Evolutionary conservation across 2,888 invertebrate species (phyloP).

Genomic region (Ditylenchus weischeri): DNA sequence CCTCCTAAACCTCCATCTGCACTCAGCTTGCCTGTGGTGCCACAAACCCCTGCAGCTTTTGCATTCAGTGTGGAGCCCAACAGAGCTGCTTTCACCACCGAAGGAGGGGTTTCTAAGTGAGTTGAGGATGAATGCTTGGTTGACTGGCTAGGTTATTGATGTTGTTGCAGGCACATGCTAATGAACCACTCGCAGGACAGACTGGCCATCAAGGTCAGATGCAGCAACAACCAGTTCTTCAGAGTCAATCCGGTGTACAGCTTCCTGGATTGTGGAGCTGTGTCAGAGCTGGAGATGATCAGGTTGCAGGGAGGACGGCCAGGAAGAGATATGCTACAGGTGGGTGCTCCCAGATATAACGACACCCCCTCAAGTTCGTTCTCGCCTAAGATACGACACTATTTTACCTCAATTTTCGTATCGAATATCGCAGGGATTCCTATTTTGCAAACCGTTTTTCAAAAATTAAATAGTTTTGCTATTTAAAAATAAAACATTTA

Average conservation of each 20-base stretch:
- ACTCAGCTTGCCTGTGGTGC: constrained; percentile 19
- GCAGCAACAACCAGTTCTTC: constrained; percentile 29
- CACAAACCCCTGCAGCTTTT: constrained; percentile 22
- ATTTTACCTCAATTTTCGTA: too few relatives aligned
- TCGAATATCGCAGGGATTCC: too few relatives aligned
- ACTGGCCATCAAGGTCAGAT: constrained; percentile 32
- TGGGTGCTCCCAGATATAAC: too few relatives aligned
- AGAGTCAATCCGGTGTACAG: constrained; percentile 31
- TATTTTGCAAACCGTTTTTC: too few relatives aligned
- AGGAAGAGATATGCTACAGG: constrained; percentile 20
- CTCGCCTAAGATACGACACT: too few relatives aligned
- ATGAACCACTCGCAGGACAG: constrained; percentile 31
- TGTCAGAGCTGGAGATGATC: constrained; percentile 30
- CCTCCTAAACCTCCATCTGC: constrained; percentile 17
- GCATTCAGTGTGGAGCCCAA: constrained; percentile 27
- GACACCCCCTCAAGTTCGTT: too few relatives aligned
- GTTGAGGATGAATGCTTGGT: background rate
- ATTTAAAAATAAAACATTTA: too few relatives aligned
- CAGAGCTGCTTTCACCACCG: constrained; percentile 26
- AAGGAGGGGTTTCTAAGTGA: constrained; percentile 32
- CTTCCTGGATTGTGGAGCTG: constrained; percentile 27
- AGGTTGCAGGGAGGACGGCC: constrained; percentile 29
- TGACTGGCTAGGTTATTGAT: too few relatives aligned
- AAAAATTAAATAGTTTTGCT: too few relatives aligned
- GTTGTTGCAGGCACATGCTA: constrained; percentile 27